Conservation (phyloP, 2,113 vertebrate genomes). For the Peromyscus leucopus region DNA sequence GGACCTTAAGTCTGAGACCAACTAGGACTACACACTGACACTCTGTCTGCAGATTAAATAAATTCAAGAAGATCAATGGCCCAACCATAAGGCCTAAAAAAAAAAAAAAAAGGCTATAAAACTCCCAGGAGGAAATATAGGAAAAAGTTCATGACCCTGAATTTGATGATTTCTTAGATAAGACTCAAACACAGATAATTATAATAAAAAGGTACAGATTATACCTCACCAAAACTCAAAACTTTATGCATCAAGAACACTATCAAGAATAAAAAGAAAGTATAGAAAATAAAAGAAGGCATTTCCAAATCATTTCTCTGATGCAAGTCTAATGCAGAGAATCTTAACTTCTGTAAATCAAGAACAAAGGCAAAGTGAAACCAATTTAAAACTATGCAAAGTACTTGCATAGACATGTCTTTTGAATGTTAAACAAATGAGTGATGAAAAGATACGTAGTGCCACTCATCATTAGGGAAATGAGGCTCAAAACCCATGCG, state of each 20-base stretch:
- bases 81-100: background rate
- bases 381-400: background rate
- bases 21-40: background rate
- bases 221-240: background rate
- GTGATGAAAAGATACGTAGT: background rate
- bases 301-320: background rate
- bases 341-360: background rate
- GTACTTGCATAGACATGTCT: background rate
- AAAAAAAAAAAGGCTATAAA: background rate
- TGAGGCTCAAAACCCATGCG: background rate
- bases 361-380: background rate
- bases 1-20: background rate
- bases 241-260: background rate
- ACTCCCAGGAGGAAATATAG: background rate
- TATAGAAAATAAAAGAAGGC: background rate
- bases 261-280: background rate
- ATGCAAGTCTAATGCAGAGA: background rate
- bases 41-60: background rate
- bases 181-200: background rate
- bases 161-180: background rate
- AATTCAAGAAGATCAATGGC: background rate
- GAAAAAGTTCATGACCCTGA: background rate
- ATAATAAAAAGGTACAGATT: background rate
- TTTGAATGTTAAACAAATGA: background rate
- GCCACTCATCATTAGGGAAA: background rate